phyloP scores from a whole-genome alignment of 2,113 vertebrate species.

The Lota lota region DNA sequence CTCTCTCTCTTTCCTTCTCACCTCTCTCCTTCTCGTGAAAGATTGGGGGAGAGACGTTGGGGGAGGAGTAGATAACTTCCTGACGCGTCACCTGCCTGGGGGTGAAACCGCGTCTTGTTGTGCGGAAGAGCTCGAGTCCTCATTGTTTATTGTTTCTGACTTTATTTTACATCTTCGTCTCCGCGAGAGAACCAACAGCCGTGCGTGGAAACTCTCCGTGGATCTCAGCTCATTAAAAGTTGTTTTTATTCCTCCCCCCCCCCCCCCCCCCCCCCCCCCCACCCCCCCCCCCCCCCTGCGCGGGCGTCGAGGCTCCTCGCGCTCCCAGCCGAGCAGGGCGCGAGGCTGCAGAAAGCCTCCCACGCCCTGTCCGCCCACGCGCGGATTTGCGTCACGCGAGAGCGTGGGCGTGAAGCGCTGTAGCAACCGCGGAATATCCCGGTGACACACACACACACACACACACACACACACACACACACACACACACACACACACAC shows the following conservation, averaged over 20 bases:
- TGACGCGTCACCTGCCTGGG: too few relatives aligned
- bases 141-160: not conserved
- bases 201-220: not conserved
- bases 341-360: constrained; percentile 68
- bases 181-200: not conserved
- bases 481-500: constrained; percentile 11
- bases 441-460: constrained; percentile 26
- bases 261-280: constrained; percentile 6
- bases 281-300: constrained; percentile 5
- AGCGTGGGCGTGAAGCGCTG: constrained; percentile 79
- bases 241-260: constrained; percentile 16
- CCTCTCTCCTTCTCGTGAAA: not conserved
- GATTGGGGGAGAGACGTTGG: too few relatives aligned
- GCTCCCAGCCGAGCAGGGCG: constrained; percentile 24
- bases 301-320: constrained; percentile 58
- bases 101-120: too few relatives aligned
- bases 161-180: constrained; percentile 1
- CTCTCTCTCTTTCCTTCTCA: not conserved
- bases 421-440: constrained; percentile 86
- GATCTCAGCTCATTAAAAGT: constrained; percentile 19
- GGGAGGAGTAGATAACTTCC: too few relatives aligned
- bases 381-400: constrained; percentile 83
- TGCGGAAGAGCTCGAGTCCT: too few relatives aligned
- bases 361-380: constrained; percentile 82
- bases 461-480: constrained; percentile 13